Evolutionary conservation across 37 sponge, comb jelly and placozoan species (phyloP), one percentile per base, ranked within the genome.

Genomic region (Petrosia ficiformis): DNA sequence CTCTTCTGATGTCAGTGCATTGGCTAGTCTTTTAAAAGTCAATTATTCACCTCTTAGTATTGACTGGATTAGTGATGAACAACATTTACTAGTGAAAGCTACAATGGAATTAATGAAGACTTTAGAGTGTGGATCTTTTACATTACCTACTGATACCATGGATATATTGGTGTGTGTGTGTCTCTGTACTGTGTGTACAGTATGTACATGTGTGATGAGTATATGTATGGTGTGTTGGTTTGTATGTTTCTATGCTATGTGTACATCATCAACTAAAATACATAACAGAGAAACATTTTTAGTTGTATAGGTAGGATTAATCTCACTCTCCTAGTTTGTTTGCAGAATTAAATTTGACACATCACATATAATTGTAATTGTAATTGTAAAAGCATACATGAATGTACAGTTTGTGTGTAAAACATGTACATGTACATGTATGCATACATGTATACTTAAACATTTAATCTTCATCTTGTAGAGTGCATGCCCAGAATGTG

Each of bases 341-440:
- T n/a, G n/a, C n/a, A n/a, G n/a, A n/a, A n/a, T n/a, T n/a, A n/a
- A n/a, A n/a, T n/a, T n/a, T n/a, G n/a, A n/a, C n/a, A n/a, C n/a
- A n/a, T n/a, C n/a, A n/a, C n/a, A n/a, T n/a, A n/a, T n/a, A n/a
- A n/a, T n/a, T n/a, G n/a, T n/a, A n/a, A n/a, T n/a, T n/a, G n/a
- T n/a, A n/a, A n/a, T n/a, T n/a, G n/a, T n/a, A n/a, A n/a, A n/a
- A n/a, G n/a, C n/a, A n/a, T n/a, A n/a, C n/a, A n/a, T n/a, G n/a
- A n/a, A n/a, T n/a, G n/a, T n/a, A n/a, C n/a, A n/a, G n/a, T n/a
- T n/a, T n/a, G n/a, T n/a, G n/a, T n/a, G n/a, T n/a, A n/a, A n/a
- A n/a, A n/a, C n/a, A n/a, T 48, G 54, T 48, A 48, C 54, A 48
- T 48, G 54, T 48, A 48, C 54, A 48, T 48, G 54, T 48, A n/a